Conservation (phyloP, 1,140 invertebrate genomes). For the Anastrepha ludens region DNA sequence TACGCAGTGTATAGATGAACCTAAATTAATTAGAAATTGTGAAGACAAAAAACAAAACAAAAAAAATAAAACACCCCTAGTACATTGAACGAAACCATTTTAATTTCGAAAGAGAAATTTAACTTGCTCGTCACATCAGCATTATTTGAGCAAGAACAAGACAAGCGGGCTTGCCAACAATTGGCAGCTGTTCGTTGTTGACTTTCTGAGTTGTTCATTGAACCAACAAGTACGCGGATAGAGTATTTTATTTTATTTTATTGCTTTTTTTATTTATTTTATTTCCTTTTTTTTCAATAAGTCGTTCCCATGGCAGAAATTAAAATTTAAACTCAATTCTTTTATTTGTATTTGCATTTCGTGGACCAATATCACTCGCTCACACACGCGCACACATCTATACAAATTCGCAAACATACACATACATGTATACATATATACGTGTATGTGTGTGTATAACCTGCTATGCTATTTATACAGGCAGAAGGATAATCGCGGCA, state of each 20-base stretch:
- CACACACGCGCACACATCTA: not conserved
- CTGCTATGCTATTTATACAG: conserved; percentile 58
- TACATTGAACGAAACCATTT: not conserved
- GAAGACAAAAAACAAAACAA: too few relatives aligned
- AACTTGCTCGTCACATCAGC: conserved; percentile 5
- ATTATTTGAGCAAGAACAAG: conserved; percentile 33
- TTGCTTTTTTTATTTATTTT: not conserved
- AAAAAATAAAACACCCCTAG: too few relatives aligned
- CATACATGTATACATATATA: conserved; percentile 1
- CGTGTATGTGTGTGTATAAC: conserved; percentile 46
- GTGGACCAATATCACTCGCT: not conserved
- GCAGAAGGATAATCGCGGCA: conserved; percentile 67
- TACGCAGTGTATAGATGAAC: too few relatives aligned
- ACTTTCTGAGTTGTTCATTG: conserved; percentile 21
- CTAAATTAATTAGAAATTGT: too few relatives aligned
- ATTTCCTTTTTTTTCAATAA: conserved; percentile 31
- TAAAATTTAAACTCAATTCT: conserved; percentile 49
- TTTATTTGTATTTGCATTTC: conserved; percentile 32
- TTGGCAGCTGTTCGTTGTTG: conserved; percentile 40
- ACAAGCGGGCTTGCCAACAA: not conserved
- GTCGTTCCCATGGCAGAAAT: conserved; percentile 11
- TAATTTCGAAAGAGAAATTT: conserved; percentile 23
- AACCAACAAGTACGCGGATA: conserved; percentile 14
- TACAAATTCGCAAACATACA: not conserved
- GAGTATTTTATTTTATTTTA: not conserved